Evolutionary conservation across 2,113 vertebrate genomes (phyloP), one percentile per base, ranked within the genome.

Genomic region (Sorex fumeus): DNA sequence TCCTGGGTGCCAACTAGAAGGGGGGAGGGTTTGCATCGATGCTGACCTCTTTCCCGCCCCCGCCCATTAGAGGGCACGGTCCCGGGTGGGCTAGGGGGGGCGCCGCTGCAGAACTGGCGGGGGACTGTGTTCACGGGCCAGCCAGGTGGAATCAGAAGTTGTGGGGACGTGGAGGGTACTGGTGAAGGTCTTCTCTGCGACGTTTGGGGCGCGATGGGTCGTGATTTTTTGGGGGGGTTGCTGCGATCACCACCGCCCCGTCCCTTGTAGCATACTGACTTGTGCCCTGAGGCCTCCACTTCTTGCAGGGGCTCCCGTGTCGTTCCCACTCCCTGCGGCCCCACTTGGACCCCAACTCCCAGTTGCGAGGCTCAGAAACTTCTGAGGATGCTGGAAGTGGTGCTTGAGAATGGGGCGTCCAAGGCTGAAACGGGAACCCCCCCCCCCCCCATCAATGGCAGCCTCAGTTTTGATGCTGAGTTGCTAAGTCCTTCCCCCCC

Each of bases 11-110:
- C n/a, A 75, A 16, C 25, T n/a, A 53, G 69, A 40, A 79, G 88
- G 43, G 43, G 70, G 69, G 77, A 88, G 89, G 94, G 87, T 95
- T 88, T 21, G 76, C 28, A 21, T 19, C 6, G 66, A 28, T 21
- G 13, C 34, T n/a, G 30, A 4, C 40, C 40, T 40, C 40, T 40
- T 40, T 7, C 40, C 40, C 40, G 4, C 40, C 40, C 40, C 40
- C 40, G 40, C 4, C 40, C 40, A 40, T 40, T 40, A 40, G 40
- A 40, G 40, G 7, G 7, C 40, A 40, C 40, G 7, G 40, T 40
- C 40, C 40, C 7, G 40, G 40, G 3, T 40, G 40, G 40, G 40
- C 3, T 40, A 40, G 40, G 40, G 40, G 40, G 40, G 40, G 40
- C 40, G 40, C 40, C 40, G 4, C 40, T 40, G 3, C 40, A 40